These are phyloP conservation scores for Synanthedon vespiformis DNA, from an alignment of 2,888 invertebrate species.

Conservation along the genomic window DNA sequence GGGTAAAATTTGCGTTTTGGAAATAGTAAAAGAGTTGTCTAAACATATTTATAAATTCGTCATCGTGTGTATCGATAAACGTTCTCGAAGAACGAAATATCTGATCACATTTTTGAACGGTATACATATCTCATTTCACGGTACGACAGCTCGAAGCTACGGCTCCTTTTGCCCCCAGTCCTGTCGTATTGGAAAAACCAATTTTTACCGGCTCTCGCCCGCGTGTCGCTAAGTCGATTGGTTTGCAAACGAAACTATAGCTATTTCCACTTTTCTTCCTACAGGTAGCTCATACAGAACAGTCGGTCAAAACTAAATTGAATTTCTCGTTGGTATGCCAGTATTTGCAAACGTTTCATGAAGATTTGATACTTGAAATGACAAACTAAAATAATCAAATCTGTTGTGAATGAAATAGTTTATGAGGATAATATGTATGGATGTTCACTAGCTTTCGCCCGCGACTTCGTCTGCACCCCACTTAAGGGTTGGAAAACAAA, in stretches of 20 bases:
- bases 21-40: neutral
- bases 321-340: no score
- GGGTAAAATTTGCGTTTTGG: no score
- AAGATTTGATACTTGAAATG: no score
- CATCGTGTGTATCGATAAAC: neutral
- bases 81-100: slow-evolving; percentile 17
- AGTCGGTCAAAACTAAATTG: no score
- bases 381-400: no score
- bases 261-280: slow-evolving; percentile 2
- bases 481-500: no score
- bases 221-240: slow-evolving; percentile 45
- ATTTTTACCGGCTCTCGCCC: slow-evolving; percentile 41
- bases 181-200: slow-evolving; percentile 44
- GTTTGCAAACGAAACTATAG: slow-evolving; percentile 15
- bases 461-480: no score
- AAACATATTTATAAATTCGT: neutral
- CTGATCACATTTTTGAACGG: slow-evolving; percentile 51
- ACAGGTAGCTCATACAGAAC: no score
- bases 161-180: slow-evolving; percentile 18
- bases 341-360: no score
- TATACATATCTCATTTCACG: slow-evolving; percentile 58
- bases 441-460: no score
- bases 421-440: no score
- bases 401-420: no score
- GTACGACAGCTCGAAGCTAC: slow-evolving; percentile 35